phyloP scores from a whole-genome alignment of 2,888 invertebrate genomes.

The Coelopa pilipes region DNA sequence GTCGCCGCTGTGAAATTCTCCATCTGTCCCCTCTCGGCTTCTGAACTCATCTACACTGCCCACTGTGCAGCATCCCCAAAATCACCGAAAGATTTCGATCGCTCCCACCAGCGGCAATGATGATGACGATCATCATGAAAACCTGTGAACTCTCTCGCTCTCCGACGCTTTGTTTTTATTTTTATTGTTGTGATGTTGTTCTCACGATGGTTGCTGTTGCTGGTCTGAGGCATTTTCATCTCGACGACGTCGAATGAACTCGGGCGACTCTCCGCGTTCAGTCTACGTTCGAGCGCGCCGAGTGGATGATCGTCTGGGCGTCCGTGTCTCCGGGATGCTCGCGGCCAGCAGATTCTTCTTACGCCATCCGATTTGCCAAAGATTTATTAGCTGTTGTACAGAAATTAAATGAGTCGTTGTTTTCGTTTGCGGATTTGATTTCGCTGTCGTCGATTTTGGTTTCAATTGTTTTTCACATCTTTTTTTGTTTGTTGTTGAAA shows the following conservation, averaged over 20 bases:
- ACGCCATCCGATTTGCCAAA: conserved; percentile 27
- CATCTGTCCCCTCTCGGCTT: not conserved
- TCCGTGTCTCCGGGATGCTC: conserved; percentile 25
- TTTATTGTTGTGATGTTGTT: not conserved
- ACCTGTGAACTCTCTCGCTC: no score
- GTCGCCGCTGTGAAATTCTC: not conserved
- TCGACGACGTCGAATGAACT: not conserved
- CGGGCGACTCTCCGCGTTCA: conserved; percentile 41
- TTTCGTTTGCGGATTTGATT: not conserved
- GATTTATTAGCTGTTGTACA: conserved; percentile 31
- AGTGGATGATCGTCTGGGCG: conserved; percentile 36
- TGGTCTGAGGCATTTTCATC: conserved; percentile 8
- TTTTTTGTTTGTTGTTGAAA: conserved; percentile 3
- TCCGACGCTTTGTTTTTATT: not conserved
- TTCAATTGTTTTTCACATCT: not conserved
- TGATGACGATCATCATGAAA: no score
- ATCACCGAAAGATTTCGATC: no score
- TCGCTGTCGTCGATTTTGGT: conserved; percentile 11
- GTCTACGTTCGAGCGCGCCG: conserved; percentile 53
- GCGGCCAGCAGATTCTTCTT: not conserved
- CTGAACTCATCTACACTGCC: no score
- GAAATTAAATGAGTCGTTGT: conserved; percentile 20
- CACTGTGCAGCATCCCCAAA: no score
- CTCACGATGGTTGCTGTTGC: not conserved
- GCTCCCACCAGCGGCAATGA: no score